Conservation (phyloP, 30 jellyfish, hydroid and myxozoan genomes). For the Turritopsis rubra region DNA sequence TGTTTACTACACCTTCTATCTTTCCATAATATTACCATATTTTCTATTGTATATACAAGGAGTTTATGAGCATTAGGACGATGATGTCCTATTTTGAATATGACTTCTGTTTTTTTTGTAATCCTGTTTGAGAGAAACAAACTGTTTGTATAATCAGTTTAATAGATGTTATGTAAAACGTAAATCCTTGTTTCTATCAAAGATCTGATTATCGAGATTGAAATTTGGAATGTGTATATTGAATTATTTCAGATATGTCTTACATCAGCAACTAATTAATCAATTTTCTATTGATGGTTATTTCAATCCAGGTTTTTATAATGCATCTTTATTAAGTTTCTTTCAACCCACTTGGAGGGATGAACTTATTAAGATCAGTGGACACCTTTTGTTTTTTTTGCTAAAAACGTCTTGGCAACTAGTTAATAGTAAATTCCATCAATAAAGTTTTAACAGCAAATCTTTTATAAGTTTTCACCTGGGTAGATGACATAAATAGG, state of each 20-base stretch:
- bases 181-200: background rate
- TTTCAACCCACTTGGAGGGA: background rate
- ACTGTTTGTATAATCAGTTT: background rate
- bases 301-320: background rate
- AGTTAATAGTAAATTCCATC: background rate
- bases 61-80: too few relatives aligned
- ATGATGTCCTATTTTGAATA: background rate
- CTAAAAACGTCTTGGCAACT: background rate
- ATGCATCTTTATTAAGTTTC: background rate
- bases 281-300: background rate
- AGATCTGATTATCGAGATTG: background rate
- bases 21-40: too few relatives aligned
- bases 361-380: background rate
- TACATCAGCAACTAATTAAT: background rate
- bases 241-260: background rate
- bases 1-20: too few relatives aligned
- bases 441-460: background rate
- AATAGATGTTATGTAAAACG: background rate
- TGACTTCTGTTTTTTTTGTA: background rate
- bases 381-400: background rate
- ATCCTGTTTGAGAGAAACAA: background rate
- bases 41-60: too few relatives aligned
- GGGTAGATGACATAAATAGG: background rate
- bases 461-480: background rate
- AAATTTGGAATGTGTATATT: background rate